Evolutionary conservation across 2,888 invertebrate genomes (phyloP).

Genomic region (Lepidochrysops patricia): DNA sequence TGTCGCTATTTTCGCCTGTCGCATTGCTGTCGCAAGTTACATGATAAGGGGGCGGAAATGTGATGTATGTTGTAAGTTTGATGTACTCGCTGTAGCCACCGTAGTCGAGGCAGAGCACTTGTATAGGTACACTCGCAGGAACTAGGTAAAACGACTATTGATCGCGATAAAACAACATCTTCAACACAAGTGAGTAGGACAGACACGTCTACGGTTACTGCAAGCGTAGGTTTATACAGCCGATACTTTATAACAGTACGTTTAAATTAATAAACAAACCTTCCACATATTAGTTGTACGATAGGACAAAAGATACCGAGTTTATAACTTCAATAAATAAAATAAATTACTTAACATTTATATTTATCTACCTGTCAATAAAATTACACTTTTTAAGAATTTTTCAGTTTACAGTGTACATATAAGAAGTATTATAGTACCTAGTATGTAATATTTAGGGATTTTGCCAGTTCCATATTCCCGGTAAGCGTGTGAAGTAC

Average conservation of each 20-base stretch:
- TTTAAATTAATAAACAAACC: constrained; percentile 6
- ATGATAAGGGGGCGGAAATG: too few species aligned
- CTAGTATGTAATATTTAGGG: too few species aligned
- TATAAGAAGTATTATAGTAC: not conserved
- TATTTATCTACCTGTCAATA: not conserved
- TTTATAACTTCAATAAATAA: constrained; percentile 3
- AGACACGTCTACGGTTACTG: constrained; percentile 10
- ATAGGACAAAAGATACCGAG: not conserved
- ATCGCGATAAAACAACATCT: not conserved
- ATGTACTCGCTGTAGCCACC: too few species aligned
- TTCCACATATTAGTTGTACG: not conserved
- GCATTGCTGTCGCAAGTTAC: too few species aligned
- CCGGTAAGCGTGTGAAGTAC: too few species aligned
- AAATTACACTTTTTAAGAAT: not conserved
- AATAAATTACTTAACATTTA: not conserved
- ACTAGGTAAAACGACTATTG: not conserved
- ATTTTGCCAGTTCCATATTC: not conserved
- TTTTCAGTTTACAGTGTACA: not conserved
- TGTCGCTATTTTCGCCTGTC: too few species aligned
- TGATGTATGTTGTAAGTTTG: too few species aligned
- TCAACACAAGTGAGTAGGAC: not conserved
- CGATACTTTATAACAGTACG: constrained; percentile 6
- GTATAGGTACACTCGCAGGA: too few species aligned
- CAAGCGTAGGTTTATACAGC: constrained; percentile 16
- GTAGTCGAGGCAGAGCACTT: too few species aligned